Percentiles rank a stretch among this genome's conserved stretches.
Evolutionary conservation across 2,113 vertebrate genomes (phyloP).

Genomic region (Rhinolophus sinicus): DNA sequence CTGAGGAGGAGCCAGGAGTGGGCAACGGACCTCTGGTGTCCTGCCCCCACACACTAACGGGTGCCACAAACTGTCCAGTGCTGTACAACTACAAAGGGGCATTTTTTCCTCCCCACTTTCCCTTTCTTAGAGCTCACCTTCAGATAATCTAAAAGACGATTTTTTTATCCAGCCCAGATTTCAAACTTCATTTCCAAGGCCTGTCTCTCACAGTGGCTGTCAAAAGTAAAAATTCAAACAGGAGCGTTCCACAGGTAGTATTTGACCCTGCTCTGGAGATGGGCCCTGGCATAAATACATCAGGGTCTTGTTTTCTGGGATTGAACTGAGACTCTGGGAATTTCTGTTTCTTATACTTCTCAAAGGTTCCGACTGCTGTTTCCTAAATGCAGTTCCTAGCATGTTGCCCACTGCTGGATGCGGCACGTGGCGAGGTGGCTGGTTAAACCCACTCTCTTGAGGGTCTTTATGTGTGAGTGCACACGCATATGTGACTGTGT

Average conservation of each 20-base stretch:
- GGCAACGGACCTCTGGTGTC: background rate
- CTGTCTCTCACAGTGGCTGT: background rate
- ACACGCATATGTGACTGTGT: background rate
- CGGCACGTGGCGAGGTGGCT: background rate
- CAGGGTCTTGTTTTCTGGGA: background rate
- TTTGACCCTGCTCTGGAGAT: background rate
- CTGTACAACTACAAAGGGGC: background rate
- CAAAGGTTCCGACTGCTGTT: background rate
- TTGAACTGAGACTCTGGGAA: background rate
- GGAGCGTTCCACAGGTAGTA: background rate
- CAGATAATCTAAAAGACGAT: background rate
- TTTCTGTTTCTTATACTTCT: background rate
- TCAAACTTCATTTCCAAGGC: background rate
- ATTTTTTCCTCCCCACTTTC: background rate
- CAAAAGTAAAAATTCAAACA: conserved; percentile 14
- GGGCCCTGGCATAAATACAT: background rate
- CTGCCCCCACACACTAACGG: background rate
- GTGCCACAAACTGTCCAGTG: background rate
- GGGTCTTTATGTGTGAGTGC: background rate
- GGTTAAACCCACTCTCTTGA: background rate
- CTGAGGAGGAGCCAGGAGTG: background rate
- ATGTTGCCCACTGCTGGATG: background rate
- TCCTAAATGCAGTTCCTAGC: background rate
- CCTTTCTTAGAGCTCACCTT: background rate
- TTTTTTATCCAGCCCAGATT: background rate